Conservation (phyloP, 2,888 invertebrate genomes). For the Tachystola acroxantha region DNA sequence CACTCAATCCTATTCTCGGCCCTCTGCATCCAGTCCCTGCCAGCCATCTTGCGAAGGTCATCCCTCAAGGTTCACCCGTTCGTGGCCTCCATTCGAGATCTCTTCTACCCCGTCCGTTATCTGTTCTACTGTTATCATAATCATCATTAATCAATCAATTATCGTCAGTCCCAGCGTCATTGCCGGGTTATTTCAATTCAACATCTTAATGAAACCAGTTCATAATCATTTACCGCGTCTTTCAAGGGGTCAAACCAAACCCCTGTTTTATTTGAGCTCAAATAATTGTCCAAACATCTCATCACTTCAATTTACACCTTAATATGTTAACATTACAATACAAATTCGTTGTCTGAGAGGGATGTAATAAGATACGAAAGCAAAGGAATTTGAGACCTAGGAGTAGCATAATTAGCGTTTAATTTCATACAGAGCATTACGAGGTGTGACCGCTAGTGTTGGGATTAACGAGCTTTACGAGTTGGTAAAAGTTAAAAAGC, state of each 20-base stretch:
- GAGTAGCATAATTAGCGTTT: not conserved
- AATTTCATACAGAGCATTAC: no score
- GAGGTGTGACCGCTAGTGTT: constrained; percentile 7
- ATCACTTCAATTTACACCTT: constrained; percentile 20
- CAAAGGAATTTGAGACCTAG: not conserved
- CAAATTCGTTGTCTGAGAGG: constrained; percentile 5
- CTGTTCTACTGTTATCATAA: no score
- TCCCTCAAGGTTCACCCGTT: no score
- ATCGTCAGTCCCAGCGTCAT: no score
- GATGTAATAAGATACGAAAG: not conserved
- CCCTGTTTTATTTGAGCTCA: constrained; percentile 24
- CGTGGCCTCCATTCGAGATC: no score
- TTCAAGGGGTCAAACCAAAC: not conserved
- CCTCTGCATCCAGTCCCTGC: no score
- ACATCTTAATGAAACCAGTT: not conserved
- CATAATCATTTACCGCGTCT: not conserved
- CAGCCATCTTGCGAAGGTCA: no score
- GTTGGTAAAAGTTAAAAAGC: constrained; percentile 3
- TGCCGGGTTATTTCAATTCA: not conserved
- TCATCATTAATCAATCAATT: no score
- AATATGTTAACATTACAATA: constrained; percentile 12
- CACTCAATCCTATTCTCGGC: no score
- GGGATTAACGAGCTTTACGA: constrained; percentile 9
- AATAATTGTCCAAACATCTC: constrained; percentile 38
- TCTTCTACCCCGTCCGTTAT: no score